phyloP scores from a whole-genome alignment of 2,797 vertebrate genomes.

The Numenius phaeopus region DNA sequence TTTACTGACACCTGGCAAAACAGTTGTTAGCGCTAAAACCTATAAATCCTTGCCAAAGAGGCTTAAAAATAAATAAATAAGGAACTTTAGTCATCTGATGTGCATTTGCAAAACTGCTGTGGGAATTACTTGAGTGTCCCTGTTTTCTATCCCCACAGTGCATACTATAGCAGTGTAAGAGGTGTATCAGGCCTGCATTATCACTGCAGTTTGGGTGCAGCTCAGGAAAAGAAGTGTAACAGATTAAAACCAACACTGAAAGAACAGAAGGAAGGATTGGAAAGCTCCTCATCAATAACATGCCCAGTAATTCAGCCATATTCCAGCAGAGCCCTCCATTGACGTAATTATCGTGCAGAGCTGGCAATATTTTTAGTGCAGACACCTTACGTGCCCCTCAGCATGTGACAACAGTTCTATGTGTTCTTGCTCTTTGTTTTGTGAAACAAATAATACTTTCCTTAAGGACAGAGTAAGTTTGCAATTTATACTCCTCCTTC shows the following conservation, averaged over 20 bases:
- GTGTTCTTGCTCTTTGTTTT: background rate
- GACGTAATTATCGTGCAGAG: background rate
- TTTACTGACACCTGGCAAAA: constrained; percentile 46
- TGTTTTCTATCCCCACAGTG: background rate
- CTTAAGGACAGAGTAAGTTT: background rate
- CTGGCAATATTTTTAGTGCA: background rate
- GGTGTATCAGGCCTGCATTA: background rate
- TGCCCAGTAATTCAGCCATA: background rate
- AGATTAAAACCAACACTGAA: background rate
- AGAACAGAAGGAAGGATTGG: background rate
- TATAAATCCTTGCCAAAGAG: constrained; percentile 51
- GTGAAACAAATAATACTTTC: background rate
- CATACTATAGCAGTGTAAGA: background rate
- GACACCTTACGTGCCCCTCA: background rate
- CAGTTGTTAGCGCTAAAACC: constrained; percentile 6
- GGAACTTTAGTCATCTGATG: constrained; percentile 28
- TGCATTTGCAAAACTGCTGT: constrained; percentile 25
- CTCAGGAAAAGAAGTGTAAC: background rate
- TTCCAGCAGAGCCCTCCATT: background rate
- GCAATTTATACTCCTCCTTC: background rate
- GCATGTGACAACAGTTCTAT: background rate
- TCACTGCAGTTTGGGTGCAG: background rate
- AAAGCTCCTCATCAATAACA: background rate
- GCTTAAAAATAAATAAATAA: constrained; percentile 60
- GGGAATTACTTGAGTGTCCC: background rate